These are phyloP conservation scores for Ciconia maguari DNA, from an alignment of 2,113 vertebrate species.

Conservation along the genomic window DNA sequence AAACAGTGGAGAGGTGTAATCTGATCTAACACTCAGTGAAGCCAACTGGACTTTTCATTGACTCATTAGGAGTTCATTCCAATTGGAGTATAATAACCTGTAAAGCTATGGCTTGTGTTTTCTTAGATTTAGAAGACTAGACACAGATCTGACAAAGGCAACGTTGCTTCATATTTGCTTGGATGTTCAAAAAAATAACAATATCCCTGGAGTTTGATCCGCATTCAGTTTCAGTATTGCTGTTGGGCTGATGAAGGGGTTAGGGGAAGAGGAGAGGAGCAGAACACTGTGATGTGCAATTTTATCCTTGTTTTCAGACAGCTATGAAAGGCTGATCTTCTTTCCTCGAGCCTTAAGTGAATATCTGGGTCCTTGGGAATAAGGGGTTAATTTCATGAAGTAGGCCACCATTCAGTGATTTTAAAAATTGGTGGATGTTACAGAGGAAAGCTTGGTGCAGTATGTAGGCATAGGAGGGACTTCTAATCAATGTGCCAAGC, in stretches of 20 bases:
- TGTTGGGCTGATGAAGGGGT: background rate
- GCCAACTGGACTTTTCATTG: background rate
- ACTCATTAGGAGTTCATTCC: background rate
- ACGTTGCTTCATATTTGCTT: background rate
- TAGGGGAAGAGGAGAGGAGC: background rate
- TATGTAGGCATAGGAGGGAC: background rate
- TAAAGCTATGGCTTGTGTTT: background rate
- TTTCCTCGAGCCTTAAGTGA: background rate
- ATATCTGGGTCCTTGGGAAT: background rate
- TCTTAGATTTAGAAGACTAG: background rate
- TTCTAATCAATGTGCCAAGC: background rate
- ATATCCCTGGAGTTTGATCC: background rate
- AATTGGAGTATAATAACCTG: background rate
- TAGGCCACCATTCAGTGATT: background rate
- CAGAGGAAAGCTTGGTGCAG: background rate
- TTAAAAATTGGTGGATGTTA: background rate
- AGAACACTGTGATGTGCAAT: background rate
- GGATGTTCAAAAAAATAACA: background rate
- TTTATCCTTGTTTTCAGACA: background rate
- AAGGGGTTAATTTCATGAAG: background rate
- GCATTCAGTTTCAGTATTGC: background rate
- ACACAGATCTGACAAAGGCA: background rate
- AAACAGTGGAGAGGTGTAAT: background rate
- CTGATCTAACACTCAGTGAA: background rate
- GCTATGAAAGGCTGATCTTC: background rate